Base-by-base conservation (phyloP, 2,113 vertebrate species). In the Rhabdomys dilectus region DNA sequence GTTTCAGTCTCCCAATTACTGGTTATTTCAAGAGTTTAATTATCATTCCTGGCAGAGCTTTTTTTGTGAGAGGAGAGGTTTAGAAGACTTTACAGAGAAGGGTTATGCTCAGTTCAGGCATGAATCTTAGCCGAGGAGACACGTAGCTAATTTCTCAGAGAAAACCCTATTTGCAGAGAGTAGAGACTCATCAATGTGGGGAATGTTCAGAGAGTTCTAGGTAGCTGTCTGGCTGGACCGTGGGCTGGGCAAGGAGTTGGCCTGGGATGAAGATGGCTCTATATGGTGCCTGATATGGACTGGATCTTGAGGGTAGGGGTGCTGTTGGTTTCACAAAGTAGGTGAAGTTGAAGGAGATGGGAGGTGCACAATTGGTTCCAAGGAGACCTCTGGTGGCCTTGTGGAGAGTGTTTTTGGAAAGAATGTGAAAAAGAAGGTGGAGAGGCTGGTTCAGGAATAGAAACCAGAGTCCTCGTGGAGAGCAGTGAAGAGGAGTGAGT, bases 171-270 rank as follows among this genome's bases (percentile, higher is more conserved):
- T 68, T 73, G 48, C 53, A 60, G 62, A 90, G 42, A 93, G 45
- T 80, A 78, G 17, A 58, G 45, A 58, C 45, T 87, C 51, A 78
- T 16, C 48, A 81, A 31, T 22, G 34, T 34, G 42, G 13, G 36
- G 60, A 48, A 45, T 22, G 26, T 66, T 94, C 29, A 34, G 56
- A 73, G 95, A 60, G 72, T 88, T 91, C 68, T 91, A 78, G 82
- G 39, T 86, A 6, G 39, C 42, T 94, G 45, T 77, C 21, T 72
- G 72, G 39, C 31, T 94, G 87, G 91, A 96, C 93, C 80, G 89
- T 89, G 24, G 75, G 16, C 42, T 53, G 64, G 60, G 34, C 15
- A 3, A 76, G 64, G 66, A 86, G 70, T 31, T 16, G 66, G 66
- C 68, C 24, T 39, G 72, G 42, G 94, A 60, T 16, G 5, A 58